Evolutionary conservation across 2,888 invertebrate genomes (phyloP), one percentile per base, ranked within the genome.

Genomic region (Drosophila stalkeri): DNA sequence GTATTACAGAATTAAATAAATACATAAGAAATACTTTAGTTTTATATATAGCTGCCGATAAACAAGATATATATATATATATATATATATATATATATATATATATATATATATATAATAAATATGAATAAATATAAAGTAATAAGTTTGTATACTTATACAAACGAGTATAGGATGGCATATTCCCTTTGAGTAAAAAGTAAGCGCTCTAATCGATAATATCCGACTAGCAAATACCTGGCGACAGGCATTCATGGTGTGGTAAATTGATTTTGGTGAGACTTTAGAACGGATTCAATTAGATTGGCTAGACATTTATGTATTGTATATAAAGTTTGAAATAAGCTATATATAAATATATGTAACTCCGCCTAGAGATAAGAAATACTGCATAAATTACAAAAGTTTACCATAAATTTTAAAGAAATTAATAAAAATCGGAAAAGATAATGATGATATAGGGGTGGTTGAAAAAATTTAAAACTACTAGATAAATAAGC

Each of bases 91-190:
- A 9, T 47, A 47, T 27, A 27, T 1, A 31, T 11, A 1, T 31
- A 49, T 12, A 9, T 9, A 49, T 37, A 31, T 20, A 16, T 27
- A 27, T 11, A 31, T 35, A 8, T 52, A 31, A 31, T 47, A 47
- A n/a, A 3, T 5, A 9, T 49, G 31, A n/a, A 31, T 2, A 31
- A 5, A 1, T n/a, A n/a, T 11, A 9, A 27, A 4, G 27, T 27
- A 27, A 27, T 27, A 27, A 27, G 27, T 9, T 44, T 43, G 37
- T 31, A 12, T 35, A 27, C 6, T 31, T 35, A 16, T 52, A 16
- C 14, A 55, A 14, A 61, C 20, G 44, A 72, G 11, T 63, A 69
- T 14, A 52, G n/a, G 52, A 69, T 39, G 7, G 47, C 35, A 62
- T 27, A 70, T 41, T 41, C 27, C 55, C 18, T 44, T 66, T 47